Evolutionary conservation across 92 coral and sea anemone genomes (phyloP).

Genomic region (Siderastrea siderea): DNA sequence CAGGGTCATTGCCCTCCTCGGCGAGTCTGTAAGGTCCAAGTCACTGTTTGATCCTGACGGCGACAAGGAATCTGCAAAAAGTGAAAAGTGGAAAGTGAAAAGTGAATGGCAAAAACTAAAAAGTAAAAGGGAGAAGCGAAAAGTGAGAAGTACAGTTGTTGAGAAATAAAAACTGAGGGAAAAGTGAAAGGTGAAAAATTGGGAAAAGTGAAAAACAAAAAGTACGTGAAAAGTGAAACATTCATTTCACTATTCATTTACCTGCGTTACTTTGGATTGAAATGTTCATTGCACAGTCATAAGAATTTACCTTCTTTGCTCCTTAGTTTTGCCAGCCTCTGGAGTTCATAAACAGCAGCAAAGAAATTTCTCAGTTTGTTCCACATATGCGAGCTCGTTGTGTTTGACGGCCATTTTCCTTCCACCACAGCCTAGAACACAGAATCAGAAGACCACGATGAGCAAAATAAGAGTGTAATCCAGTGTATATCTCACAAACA

Average conservation of each 20-base stretch:
- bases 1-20: slow-evolving; percentile 46
- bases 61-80: slow-evolving; percentile 71
- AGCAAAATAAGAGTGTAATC: neutral
- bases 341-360: slow-evolving; percentile 89
- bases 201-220: no score
- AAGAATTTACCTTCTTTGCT: slow-evolving; percentile 65
- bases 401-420: slow-evolving; percentile 97
- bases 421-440: slow-evolving; percentile 89
- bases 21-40: slow-evolving; percentile 77
- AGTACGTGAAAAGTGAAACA: no score
- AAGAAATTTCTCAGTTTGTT: slow-evolving; percentile 92
- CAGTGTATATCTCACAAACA: neutral
- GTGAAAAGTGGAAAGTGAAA: neutral
- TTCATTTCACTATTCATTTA: no score
- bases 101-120: neutral
- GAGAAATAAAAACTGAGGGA: neutral
- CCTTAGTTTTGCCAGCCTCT: slow-evolving; percentile 65
- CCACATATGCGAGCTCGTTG: slow-evolving; percentile 96
- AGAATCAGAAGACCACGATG: neutral
- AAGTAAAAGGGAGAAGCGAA: neutral
- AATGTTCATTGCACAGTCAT: no score
- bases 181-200: neutral
- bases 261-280: no score
- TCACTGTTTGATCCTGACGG: slow-evolving; percentile 83
- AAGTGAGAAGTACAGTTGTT: neutral